Conservation (phyloP, 2,888 invertebrate genomes). For the Molorchus minor region DNA sequence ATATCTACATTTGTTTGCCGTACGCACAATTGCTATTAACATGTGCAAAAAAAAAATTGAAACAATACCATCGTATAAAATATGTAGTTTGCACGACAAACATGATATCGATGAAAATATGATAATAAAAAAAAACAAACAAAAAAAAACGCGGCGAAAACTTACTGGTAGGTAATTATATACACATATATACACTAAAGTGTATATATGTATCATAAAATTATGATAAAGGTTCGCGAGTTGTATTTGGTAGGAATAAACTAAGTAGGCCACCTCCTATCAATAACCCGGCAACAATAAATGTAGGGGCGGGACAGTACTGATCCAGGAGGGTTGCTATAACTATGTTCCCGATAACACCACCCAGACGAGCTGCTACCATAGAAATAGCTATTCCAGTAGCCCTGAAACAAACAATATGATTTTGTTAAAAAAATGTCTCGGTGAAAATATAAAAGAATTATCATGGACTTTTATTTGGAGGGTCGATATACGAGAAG, state of each 20-base stretch:
- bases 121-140: constrained; percentile 19
- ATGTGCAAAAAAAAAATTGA: constrained; percentile 4
- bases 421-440: no score
- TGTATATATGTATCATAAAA: constrained; percentile 13
- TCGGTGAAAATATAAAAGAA: no score
- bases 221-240: constrained; percentile 73
- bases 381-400: constrained; percentile 92
- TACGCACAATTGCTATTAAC: constrained; percentile 7
- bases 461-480: neutral
- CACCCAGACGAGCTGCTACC: constrained; percentile 89
- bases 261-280: constrained; percentile 89
- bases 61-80: neutral
- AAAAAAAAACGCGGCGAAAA: constrained; percentile 10
- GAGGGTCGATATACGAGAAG: neutral
- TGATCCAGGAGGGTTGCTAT: constrained; percentile 88
- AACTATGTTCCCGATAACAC: constrained; percentile 87
- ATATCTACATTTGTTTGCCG: constrained; percentile 36
- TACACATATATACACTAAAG: constrained; percentile 7
- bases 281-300: constrained; percentile 86
- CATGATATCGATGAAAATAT: constrained; percentile 1
- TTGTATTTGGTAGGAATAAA: constrained; percentile 89
- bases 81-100: constrained; percentile 2
- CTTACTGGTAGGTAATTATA: constrained; percentile 3
- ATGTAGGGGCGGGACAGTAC: constrained; percentile 91
- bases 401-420: constrained; percentile 71